A percentile compares a stretch with the other conserved stretches of the same genome.
These are phyloP conservation scores for Cantharis flavilabris DNA, from an alignment of 2,888 invertebrate genomes.

Conservation along the genomic window DNA sequence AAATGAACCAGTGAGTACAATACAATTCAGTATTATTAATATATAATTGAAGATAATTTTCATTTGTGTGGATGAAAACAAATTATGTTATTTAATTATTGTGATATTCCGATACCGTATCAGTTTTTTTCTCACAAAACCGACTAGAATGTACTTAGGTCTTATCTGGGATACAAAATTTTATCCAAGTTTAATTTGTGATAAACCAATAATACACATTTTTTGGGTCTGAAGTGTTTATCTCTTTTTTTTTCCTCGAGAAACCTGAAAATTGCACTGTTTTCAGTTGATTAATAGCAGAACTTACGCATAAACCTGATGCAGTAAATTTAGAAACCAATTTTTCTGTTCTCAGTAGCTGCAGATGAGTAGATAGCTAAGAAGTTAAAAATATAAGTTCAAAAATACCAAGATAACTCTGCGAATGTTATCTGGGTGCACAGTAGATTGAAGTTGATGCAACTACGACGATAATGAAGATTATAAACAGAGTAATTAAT, in stretches of 20 bases:
- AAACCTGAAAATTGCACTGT: not conserved
- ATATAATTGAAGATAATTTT: not conserved
- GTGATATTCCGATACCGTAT: not conserved
- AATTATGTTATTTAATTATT: not conserved
- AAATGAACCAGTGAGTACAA: not conserved
- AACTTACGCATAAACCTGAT: no score
- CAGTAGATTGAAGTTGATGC: no score
- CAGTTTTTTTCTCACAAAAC: not conserved
- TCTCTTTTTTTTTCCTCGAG: not conserved
- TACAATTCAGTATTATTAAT: not conserved
- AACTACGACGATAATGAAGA: no score
- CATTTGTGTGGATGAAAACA: not conserved
- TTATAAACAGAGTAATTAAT: no score
- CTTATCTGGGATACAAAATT: not conserved
- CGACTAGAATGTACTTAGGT: not conserved
- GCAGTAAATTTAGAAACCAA: no score
- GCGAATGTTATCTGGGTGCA: no score
- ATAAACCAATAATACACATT: not conserved
- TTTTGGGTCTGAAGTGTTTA: not conserved
- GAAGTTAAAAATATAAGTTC: no score
- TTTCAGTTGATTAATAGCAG: not conserved
- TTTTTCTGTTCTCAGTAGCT: no score
- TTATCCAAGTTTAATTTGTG: not conserved
- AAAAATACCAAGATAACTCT: no score
- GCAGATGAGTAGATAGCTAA: no score